A percentile compares a stretch with the other conserved stretches of the same genome.
phyloP scores from a whole-genome alignment of 1,140 invertebrate genomes.

The Meloidogyne hapla region DNA sequence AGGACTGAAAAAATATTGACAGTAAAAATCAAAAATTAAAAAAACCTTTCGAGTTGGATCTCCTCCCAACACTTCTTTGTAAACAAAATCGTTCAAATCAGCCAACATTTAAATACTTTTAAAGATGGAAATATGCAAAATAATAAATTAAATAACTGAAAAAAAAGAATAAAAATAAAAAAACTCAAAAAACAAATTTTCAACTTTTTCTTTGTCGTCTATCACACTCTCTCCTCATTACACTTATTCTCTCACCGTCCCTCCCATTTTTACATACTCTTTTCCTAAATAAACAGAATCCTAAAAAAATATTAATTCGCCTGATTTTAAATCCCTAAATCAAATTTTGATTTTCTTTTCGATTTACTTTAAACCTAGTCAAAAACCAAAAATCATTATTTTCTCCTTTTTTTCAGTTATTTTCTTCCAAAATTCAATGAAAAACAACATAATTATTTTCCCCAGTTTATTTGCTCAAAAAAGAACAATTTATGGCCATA shows the following conservation, averaged over 20 bases:
- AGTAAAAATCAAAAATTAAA: constrained; percentile 25
- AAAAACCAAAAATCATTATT: too few relatives aligned
- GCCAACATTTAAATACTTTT: neutral
- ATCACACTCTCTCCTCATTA: neutral
- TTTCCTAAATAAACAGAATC: too few relatives aligned
- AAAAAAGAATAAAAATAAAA: neutral
- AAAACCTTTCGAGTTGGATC: constrained; percentile 30
- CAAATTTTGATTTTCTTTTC: too few relatives aligned
- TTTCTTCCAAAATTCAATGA: neutral
- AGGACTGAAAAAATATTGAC: constrained; percentile 45
- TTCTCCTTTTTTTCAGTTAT: neutral
- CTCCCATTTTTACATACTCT: too few relatives aligned
- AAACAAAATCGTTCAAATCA: constrained; percentile 29
- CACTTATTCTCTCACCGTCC: too few relatives aligned
- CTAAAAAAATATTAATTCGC: too few relatives aligned
- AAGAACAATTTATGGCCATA: neutral
- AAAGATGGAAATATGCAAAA: too few relatives aligned
- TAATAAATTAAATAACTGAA: neutral
- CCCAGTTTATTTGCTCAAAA: neutral
- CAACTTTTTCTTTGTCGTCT: neutral
- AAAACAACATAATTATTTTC: neutral
- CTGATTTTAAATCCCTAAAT: too few relatives aligned
- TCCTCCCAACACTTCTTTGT: constrained; percentile 39
- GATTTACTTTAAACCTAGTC: too few relatives aligned
- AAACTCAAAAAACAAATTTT: neutral